Conservation (phyloP, 2,888 invertebrate genomes). For the Leptothorax acervorum region DNA sequence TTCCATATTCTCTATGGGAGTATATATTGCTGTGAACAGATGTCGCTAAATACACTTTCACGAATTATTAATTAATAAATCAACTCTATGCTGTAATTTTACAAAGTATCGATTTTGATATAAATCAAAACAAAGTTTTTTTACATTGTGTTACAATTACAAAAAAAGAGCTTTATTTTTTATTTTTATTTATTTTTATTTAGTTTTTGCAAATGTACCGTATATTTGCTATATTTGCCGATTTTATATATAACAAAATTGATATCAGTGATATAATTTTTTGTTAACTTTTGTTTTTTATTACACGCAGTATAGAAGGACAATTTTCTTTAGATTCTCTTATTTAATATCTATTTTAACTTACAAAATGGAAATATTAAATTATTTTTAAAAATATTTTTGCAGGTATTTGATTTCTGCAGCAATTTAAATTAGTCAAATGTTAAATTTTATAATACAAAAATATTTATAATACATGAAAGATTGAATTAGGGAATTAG, state of each 20-base stretch:
- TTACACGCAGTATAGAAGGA: neutral
- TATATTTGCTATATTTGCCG: neutral
- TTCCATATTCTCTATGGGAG: neutral
- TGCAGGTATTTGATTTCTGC: neutral
- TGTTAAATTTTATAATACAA: neutral
- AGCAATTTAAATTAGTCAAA: neutral
- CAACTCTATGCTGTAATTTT: neutral
- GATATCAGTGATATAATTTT: neutral
- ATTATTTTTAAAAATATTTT: neutral
- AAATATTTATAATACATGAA: neutral
- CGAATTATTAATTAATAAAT: neutral
- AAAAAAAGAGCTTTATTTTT: neutral
- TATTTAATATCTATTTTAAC: neutral
- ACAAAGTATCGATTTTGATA: neutral
- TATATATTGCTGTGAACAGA: neutral
- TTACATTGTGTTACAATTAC: neutral
- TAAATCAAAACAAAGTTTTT: neutral
- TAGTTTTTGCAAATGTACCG: neutral
- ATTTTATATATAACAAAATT: neutral
- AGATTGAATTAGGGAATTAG: neutral
- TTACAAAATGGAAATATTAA: slow-evolving; percentile 6
- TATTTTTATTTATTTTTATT: neutral
- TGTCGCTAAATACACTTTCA: slow-evolving; percentile 15
- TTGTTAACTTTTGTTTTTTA: slow-evolving; percentile 6
- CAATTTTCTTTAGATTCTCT: neutral